Conservation (phyloP, 2,888 invertebrate genomes). For the Zaprionus obscuricornis region DNA sequence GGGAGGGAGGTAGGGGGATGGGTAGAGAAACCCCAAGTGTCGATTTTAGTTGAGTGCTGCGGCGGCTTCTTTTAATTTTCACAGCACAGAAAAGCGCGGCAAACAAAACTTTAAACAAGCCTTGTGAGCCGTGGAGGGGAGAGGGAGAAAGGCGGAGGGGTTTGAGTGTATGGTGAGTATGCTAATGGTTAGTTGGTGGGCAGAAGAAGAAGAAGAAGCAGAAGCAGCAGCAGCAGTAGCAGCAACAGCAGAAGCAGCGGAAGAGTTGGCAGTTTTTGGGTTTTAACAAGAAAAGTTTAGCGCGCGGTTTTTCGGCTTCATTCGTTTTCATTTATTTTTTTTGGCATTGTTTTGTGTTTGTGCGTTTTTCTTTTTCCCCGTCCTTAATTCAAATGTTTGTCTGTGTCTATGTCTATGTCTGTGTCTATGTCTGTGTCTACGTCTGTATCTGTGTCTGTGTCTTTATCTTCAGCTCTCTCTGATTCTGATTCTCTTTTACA, state of each 20-base stretch:
- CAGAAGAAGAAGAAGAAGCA: conserved; percentile 1
- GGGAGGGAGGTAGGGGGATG: not conserved
- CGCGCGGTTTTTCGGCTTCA: conserved; percentile 57
- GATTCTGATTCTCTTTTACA: not conserved
- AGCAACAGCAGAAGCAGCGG: not conserved
- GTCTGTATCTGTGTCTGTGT: not conserved
- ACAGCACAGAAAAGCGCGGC: conserved; percentile 23
- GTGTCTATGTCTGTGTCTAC: not conserved
- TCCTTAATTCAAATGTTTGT: conserved; percentile 15
- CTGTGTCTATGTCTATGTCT: not conserved
- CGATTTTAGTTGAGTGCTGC: conserved; percentile 57
- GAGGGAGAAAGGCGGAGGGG: not conserved
- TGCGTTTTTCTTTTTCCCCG: conserved; percentile 3
- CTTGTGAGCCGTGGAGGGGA: not conserved
- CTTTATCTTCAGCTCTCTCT: not conserved
- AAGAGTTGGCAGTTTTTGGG: conserved; percentile 42
- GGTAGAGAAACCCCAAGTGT: conserved; percentile 29
- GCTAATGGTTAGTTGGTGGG: conserved; percentile 30
- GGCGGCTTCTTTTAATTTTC: conserved; percentile 44
- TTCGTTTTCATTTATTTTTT: conserved; percentile 65
- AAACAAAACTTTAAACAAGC: conserved; percentile 44
- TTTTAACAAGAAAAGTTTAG: conserved; percentile 66
- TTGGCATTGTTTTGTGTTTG: conserved; percentile 50
- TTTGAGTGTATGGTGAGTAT: not conserved
- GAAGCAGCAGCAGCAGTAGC: not conserved